phyloP scores from a whole-genome alignment of 2,888 invertebrate species.

The Thereva nobilitata region DNA sequence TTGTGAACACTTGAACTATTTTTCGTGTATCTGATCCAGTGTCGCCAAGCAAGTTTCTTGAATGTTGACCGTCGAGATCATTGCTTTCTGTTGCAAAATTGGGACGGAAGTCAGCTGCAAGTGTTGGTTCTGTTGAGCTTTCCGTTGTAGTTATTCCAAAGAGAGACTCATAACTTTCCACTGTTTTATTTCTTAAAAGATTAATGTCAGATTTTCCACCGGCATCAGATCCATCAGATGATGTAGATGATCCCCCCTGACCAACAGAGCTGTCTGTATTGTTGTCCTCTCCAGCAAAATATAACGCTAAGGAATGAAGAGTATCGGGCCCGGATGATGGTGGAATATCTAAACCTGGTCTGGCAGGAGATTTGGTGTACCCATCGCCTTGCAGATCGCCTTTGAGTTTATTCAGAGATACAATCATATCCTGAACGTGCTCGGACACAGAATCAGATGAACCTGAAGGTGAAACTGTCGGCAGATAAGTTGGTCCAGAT shows the following conservation, averaged over 20 bases:
- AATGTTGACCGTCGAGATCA: slow-evolving; percentile 66
- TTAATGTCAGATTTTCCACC: slow-evolving; percentile 42
- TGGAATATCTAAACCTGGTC: slow-evolving; percentile 69
- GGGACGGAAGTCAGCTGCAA: slow-evolving; percentile 59
- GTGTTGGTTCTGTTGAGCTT: slow-evolving; percentile 47
- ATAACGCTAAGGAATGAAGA: slow-evolving; percentile 76
- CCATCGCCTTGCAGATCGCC: slow-evolving; percentile 59
- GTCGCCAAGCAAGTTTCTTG: slow-evolving; percentile 66
- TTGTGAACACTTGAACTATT: slow-evolving; percentile 81
- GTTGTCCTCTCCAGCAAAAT: slow-evolving; percentile 66
- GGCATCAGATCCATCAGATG: slow-evolving; percentile 22
- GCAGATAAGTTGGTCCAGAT: slow-evolving; percentile 32
- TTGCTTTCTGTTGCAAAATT: slow-evolving; percentile 45
- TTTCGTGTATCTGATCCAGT: slow-evolving; percentile 71
- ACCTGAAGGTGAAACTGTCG: slow-evolving; percentile 20
- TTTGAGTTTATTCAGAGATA: slow-evolving; percentile 67
- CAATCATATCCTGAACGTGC: slow-evolving; percentile 71
- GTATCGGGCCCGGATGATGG: slow-evolving; percentile 78
- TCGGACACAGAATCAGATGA: slow-evolving; percentile 63
- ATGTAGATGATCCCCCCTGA: slow-evolving; percentile 58
- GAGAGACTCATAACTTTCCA: slow-evolving; percentile 51
- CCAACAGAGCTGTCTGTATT: slow-evolving; percentile 53
- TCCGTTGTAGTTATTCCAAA: slow-evolving; percentile 50
- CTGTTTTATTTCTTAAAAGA: slow-evolving; percentile 64
- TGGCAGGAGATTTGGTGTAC: slow-evolving; percentile 58